phyloP scores from a whole-genome alignment of 1,140 invertebrate genomes.

The Lamellibrachia luymesi region DNA sequence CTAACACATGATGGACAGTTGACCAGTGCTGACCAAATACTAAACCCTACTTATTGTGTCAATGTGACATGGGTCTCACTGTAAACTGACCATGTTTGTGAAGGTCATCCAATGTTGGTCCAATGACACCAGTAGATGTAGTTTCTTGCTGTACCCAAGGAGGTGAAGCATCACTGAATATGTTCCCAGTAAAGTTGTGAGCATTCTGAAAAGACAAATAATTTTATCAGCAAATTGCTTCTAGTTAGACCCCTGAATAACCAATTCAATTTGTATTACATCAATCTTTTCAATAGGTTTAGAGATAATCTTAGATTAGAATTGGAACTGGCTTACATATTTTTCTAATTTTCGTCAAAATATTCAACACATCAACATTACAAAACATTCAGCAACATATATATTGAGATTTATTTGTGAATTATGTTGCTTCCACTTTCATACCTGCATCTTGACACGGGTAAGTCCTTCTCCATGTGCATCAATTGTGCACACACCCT shows the following conservation, averaged over 20 bases:
- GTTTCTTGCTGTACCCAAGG: neutral
- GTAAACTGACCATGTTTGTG: conserved; percentile 8
- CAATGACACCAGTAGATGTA: neutral
- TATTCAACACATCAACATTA: neutral
- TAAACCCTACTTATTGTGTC: neutral
- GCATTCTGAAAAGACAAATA: neutral
- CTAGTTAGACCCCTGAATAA: neutral
- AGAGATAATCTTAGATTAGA: neutral
- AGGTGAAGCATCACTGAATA: conserved; percentile 7
- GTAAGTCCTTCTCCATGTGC: conserved; percentile 12
- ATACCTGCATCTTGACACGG: conserved; percentile 14
- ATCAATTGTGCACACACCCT: conserved; percentile 1
- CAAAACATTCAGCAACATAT: neutral
- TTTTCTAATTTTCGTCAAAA: neutral
- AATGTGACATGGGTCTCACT: neutral
- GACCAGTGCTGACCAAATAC: neutral
- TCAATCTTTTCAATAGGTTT: neutral
- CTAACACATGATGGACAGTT: neutral
- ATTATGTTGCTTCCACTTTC: neutral
- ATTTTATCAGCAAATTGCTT: neutral
- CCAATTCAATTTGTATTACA: neutral
- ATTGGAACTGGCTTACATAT: neutral
- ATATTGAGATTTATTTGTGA: too few species aligned
- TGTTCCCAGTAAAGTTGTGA: conserved; percentile 2
- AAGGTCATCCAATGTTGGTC: conserved; percentile 11